These are phyloP conservation scores for Neolamprologus multifasciatus DNA, from an alignment of 2,797 vertebrate species.

Conservation along the genomic window DNA sequence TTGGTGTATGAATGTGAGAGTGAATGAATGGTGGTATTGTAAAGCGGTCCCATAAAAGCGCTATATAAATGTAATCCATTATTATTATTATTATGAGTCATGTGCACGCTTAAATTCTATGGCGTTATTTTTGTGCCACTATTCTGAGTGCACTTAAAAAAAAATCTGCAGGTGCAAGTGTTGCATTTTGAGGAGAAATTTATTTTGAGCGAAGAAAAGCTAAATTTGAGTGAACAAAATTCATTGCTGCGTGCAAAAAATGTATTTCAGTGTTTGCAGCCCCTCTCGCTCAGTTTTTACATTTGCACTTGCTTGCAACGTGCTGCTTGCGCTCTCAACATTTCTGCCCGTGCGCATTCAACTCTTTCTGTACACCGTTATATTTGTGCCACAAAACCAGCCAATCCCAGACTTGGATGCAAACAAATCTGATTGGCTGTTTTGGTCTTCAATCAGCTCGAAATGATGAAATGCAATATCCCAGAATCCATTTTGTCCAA, in stretches of 20 bases:
- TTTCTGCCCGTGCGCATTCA: no score
- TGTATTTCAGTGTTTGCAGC: no score
- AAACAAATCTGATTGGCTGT: not conserved
- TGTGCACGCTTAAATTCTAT: no score
- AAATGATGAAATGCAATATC: not conserved
- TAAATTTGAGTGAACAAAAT: no score
- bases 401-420: not conserved
- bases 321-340: accelerated
- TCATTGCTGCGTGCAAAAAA: accelerated
- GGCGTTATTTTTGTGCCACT: no score
- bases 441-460: not conserved
- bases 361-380: accelerated
- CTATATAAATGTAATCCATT: accelerated
- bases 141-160: accelerated
- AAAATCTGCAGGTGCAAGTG: no score
- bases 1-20: not conserved
- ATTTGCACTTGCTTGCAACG: accelerated
- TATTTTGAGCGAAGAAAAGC: no score
- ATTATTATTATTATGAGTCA: no score
- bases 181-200: no score
- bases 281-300: no score
- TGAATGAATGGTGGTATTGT: not conserved
- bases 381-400: not conserved
- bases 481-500: not conserved
- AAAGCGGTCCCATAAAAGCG: no score